These are phyloP conservation scores for Scatophagus argus DNA, from an alignment of 2,113 vertebrate species.

Conservation along the genomic window DNA sequence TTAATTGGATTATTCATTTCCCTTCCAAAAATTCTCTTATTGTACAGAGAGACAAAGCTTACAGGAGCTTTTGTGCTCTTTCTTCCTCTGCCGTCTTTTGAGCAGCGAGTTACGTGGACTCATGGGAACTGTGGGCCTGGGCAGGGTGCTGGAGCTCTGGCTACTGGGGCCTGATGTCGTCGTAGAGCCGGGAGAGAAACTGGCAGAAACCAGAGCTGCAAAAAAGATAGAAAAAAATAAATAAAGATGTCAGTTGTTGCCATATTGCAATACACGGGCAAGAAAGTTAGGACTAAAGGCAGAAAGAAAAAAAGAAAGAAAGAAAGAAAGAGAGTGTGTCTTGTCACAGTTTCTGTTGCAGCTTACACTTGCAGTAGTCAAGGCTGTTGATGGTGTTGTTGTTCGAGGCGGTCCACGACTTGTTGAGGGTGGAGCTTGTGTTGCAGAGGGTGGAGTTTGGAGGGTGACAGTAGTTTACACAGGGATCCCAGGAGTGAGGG, in stretches of 20 bases:
- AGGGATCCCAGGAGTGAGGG: conserved; percentile 79
- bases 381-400: conserved; percentile 79
- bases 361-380: conserved; percentile 81
- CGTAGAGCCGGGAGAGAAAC: conserved; percentile 91
- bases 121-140: conserved; percentile 90
- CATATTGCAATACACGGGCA: background rate
- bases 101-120: conserved; percentile 93
- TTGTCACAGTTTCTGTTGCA: background rate
- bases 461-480: conserved; percentile 74
- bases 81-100: conserved; percentile 91
- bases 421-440: conserved; percentile 74
- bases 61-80: conserved; percentile 96
- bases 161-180: conserved; percentile 88
- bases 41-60: conserved; percentile 61
- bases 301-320: background rate
- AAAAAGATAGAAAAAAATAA: background rate
- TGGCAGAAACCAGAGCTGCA: conserved; percentile 92
- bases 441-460: conserved; percentile 70
- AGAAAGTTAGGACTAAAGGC: too few relatives aligned
- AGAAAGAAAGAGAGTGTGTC: background rate
- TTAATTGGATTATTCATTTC: too few relatives aligned
- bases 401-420: conserved; percentile 76
- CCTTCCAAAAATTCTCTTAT: background rate
- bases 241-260: background rate
- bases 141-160: conserved; percentile 92